These are phyloP conservation scores for Acinonyx jubatus DNA, from an alignment of 2,113 vertebrate genomes.

Conservation along the genomic window DNA sequence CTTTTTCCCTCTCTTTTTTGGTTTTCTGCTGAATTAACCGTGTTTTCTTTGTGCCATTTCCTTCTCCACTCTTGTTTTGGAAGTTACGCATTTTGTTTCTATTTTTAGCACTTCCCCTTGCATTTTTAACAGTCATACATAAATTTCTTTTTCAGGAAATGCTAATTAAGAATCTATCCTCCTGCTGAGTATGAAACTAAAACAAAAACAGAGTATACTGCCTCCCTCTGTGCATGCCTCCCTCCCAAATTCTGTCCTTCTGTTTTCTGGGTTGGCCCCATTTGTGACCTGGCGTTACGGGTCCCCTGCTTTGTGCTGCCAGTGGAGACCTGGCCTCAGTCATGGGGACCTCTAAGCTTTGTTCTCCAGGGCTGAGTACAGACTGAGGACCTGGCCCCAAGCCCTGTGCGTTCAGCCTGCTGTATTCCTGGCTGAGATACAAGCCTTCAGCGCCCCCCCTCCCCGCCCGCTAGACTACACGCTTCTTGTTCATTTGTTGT, in stretches of 20 bases:
- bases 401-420: not conserved
- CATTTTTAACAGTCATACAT: not conserved
- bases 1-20: not conserved
- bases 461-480: not conserved
- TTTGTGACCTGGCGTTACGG: not conserved
- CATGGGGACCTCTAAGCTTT: not conserved
- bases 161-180: not conserved
- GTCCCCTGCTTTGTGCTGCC: not conserved
- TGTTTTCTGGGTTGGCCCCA: not conserved
- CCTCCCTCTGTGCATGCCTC: not conserved
- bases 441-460: not conserved
- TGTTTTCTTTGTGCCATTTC: not conserved
- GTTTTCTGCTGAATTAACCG: not conserved
- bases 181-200: not conserved
- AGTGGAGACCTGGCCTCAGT: not conserved
- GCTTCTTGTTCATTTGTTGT: not conserved
- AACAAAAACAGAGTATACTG: not conserved
- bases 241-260: not conserved
- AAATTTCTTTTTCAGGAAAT: not conserved
- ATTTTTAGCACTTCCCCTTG: not conserved
- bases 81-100: not conserved
- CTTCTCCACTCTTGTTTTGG: not conserved
- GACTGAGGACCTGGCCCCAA: not conserved
- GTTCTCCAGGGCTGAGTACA: not conserved
- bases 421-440: not conserved